Conservation (phyloP, 2,888 invertebrate species). For the Drosophila mettleri region DNA sequence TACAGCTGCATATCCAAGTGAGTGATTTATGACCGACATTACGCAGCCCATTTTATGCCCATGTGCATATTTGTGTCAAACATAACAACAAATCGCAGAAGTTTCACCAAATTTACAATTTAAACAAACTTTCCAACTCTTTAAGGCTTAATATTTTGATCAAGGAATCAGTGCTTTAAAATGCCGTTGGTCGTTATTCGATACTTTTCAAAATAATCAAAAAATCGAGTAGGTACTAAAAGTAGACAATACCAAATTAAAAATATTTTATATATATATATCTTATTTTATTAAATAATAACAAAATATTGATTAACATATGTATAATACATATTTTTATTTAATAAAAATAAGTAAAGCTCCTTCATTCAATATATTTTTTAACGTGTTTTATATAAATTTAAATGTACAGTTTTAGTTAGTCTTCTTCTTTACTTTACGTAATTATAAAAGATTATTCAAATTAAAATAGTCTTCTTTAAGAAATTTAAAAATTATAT, state of each 20-base stretch:
- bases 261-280: too few relatives aligned
- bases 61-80: slow-evolving; percentile 55
- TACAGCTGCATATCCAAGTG: slow-evolving; percentile 43
- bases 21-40: slow-evolving; percentile 61
- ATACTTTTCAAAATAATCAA: neutral
- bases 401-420: too few relatives aligned
- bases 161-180: slow-evolving; percentile 32
- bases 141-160: slow-evolving; percentile 15
- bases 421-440: too few relatives aligned
- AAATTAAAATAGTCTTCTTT: too few relatives aligned
- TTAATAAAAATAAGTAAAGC: too few relatives aligned
- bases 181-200: neutral
- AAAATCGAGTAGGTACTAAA: neutral
- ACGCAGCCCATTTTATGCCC: slow-evolving; percentile 42
- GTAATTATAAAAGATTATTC: too few relatives aligned
- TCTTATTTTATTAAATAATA: too few relatives aligned
- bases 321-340: too few relatives aligned
- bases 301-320: too few relatives aligned
- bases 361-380: too few relatives aligned
- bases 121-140: slow-evolving; percentile 17
- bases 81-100: slow-evolving; percentile 18
- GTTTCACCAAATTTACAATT: slow-evolving; percentile 1
- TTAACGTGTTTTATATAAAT: too few relatives aligned
- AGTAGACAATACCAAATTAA: neutral
- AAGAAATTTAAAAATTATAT: too few relatives aligned